Evolutionary conservation across 2,888 invertebrate species (phyloP), one percentile per base, ranked within the genome.

Genomic region (Philaethria dido): DNA sequence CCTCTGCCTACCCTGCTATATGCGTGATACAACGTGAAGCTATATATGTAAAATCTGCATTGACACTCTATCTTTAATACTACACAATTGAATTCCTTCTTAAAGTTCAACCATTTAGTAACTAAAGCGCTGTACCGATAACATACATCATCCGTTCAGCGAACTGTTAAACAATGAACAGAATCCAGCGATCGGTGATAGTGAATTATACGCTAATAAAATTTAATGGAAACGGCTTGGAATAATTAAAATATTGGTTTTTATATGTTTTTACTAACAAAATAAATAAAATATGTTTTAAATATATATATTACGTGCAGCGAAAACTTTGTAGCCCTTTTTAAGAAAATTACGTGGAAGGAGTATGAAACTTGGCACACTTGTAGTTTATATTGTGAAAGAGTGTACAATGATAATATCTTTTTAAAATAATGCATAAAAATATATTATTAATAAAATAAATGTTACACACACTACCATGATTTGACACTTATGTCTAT

Each of bases 61-160:
- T 52, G 52, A 16, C 9, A 33, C 8, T 29, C 9, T 29, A 33
- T 55, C n/a, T 44, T 22, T 25, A 29, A 25, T 6, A 44, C 45
- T 60, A 29, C 2, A 14, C 16, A 25, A 22, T 45, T 54, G 60
- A 33, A 13, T 48, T 9, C 20, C 14, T 44, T 22, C 22, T 47
- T 59, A n/a, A 59, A 67, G 33, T 25, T 11, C 1, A 22, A 59
- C 52, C 50, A 63, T 42, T 62, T 18, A 25, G 50, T 13, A 22
- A 42, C 44, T 66, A 54, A 50, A 63, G 52, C 39, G 52, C 59
- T 59, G 59, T 62, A 57, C 50, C 67, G 50, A 57, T 63, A 45
- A 59, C 9, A 63, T 62, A 67, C 63, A 67, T 67, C 57, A 63
- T 67, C 29, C 62, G 63, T 18, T 62, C 52, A 59, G 59, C 59